Base-by-base conservation (phyloP, 64 coral and sea anemone species). In the Pocillopora damicornis region DNA sequence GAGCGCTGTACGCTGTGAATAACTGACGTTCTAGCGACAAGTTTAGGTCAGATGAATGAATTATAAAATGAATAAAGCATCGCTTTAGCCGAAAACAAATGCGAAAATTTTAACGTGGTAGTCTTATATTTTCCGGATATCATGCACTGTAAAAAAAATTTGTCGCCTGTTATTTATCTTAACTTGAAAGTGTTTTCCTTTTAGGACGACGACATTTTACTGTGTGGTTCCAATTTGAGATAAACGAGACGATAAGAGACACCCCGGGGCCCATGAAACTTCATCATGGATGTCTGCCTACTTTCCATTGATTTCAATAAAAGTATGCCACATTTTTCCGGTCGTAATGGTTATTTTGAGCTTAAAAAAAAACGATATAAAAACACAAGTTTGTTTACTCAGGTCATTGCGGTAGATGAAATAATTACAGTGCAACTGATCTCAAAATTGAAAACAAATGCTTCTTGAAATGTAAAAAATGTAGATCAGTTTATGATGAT, bases 231-330 rank as follows among this genome's bases (percentile, higher is more conserved):
- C 61, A 83, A 36, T 14, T 22, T 51, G 42, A 51, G 42, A 51
- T 51, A 51, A 4, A 51, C 42, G 42, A 51, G 59, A 22, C 15
- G 80, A 83, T 83, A 83, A 83, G 13, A 34, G 60, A 83, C 80
- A 62, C 61, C 80, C 36, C 11, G 59, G 80, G 60, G 35, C 66
- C 37, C 35, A 82, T 68, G 9, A 82, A 42, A 36, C 15, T 64
- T 82, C 59, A 82, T 82, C 6, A 0, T 10, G n/a, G 20, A 7
- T 9, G 11, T 71, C 16, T 20, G 67, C 4, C 10, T 71, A 1
- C 22, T 71, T 71, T 71, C 67, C 67, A n/a, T n/a, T 71, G n/a
- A 22, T 67, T 67, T 71, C 18, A 23, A 25, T 71, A 20, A 71
- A 71, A n/a, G 67, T 23, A 71, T 23, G 67, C 67, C 67, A n/a